A percentile compares a stretch with the other conserved stretches of the same genome.
phyloP scores from a whole-genome alignment of 2,113 vertebrate genomes.

The mouse (Mus musculus) region DNA sequence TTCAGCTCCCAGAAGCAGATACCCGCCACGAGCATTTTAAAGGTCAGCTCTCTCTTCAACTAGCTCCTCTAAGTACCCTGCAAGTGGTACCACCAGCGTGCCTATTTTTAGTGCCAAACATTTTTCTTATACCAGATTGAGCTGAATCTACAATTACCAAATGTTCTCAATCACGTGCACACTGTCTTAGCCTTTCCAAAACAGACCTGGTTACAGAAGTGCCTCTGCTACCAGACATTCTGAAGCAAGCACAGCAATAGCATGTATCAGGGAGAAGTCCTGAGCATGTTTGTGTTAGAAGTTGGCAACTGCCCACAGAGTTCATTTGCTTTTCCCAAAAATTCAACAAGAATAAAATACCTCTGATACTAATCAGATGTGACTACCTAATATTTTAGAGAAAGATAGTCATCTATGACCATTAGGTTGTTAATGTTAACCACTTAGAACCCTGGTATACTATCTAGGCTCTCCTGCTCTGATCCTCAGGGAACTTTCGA shows the following conservation, averaged over 20 bases:
- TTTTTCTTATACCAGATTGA: slow-evolving; percentile 50
- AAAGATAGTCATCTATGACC: background rate
- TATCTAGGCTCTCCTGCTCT: background rate
- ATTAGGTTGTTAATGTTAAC: background rate
- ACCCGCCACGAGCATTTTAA: background rate
- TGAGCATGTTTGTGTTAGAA: background rate
- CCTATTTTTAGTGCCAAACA: slow-evolving; percentile 62
- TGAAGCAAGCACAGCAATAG: background rate
- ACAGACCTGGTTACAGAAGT: background rate
- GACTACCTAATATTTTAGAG: slow-evolving; percentile 36
- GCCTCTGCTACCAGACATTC: background rate
- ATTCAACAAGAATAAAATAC: slow-evolving; percentile 33
- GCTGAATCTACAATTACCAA: slow-evolving; percentile 32
- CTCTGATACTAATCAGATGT: slow-evolving; percentile 41
- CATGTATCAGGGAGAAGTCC: background rate
- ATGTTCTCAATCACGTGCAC: slow-evolving; percentile 4
- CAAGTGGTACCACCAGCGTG: background rate
- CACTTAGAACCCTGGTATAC: background rate
- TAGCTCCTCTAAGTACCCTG: slow-evolving; percentile 20
- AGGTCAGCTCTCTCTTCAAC: background rate
- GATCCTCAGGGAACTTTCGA: background rate
- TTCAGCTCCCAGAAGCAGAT: slow-evolving; percentile 43
- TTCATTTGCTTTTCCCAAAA: slow-evolving; percentile 9
- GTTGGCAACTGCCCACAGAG: background rate
- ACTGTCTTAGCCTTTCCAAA: slow-evolving; percentile 4